These are phyloP conservation scores for Plectrocnemia conspersa DNA, from an alignment of 1,140 invertebrate genomes.

Conservation along the genomic window DNA sequence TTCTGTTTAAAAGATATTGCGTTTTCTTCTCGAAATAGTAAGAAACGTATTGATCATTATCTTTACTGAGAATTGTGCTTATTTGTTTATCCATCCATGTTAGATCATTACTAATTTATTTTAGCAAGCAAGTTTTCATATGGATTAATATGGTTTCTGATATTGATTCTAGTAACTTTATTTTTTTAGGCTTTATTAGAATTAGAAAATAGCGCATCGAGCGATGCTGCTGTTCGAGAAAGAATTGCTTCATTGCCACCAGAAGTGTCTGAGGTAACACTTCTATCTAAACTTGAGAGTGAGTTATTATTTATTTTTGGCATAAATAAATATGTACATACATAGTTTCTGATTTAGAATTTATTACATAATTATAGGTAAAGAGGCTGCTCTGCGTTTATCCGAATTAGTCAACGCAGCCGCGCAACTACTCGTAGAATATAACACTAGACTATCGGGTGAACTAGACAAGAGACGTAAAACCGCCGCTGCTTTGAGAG, in stretches of 20 bases:
- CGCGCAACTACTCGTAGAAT: slow-evolving; percentile 76
- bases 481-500: slow-evolving; percentile 77
- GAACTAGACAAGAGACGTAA: slow-evolving; percentile 86
- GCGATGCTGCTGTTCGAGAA: slow-evolving; percentile 86
- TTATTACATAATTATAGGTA: slow-evolving; percentile 52
- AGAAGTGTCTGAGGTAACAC: slow-evolving; percentile 87
- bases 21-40: no score
- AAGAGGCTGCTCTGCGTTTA: slow-evolving; percentile 66
- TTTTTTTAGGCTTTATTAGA: slow-evolving; percentile 63
- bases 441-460: slow-evolving; percentile 77
- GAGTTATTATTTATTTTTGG: slow-evolving; percentile 27
- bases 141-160: no score
- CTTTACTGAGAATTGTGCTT: no score
- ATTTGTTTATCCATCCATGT: no score
- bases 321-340: background rate
- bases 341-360: slow-evolving; percentile 1
- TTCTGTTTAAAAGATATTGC: no score
- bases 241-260: slow-evolving; percentile 89
- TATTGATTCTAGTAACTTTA: background rate
- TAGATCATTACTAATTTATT: no score
- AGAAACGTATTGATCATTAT: no score
- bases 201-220: slow-evolving; percentile 89
- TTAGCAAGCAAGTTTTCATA: no score
- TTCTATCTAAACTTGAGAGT: slow-evolving; percentile 79
- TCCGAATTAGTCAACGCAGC: slow-evolving; percentile 77